Conservation (phyloP, 2,888 invertebrate species). For the Pammene aurita region DNA sequence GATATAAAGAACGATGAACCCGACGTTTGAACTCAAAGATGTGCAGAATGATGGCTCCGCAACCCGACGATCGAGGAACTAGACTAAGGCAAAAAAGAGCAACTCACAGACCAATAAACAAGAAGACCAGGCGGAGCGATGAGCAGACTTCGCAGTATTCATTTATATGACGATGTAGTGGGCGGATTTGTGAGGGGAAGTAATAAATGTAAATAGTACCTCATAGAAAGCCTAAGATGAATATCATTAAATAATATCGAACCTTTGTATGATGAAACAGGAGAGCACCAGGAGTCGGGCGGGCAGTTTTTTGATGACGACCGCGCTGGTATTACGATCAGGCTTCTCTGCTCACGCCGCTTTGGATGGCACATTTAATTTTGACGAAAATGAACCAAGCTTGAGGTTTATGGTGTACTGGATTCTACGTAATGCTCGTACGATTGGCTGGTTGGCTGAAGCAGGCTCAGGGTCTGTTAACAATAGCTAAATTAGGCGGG, state of each 20-base stretch:
- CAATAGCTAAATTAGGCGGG: slow-evolving; percentile 2
- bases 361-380: too few species aligned
- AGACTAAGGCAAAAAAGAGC: not conserved
- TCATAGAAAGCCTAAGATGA: not conserved
- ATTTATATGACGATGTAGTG: not conserved
- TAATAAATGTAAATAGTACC: not conserved
- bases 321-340: not conserved
- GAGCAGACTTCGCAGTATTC: not conserved
- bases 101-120: not conserved
- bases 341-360: too few species aligned
- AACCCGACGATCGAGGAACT: slow-evolving; percentile 11
- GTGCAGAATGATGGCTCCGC: too few species aligned
- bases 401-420: too few species aligned
- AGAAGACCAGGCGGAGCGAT: not conserved
- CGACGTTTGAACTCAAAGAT: too few species aligned
- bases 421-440: too few species aligned
- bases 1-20: too few species aligned
- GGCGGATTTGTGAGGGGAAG: not conserved
- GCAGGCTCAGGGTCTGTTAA: not conserved
- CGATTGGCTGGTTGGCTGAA: too few species aligned
- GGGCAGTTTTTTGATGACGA: not conserved
- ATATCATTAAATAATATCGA: too few species aligned
- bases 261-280: not conserved
- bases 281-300: not conserved
- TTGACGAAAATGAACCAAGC: too few species aligned